Percentiles rank a stretch among this genome's conserved stretches.
Evolutionary conservation across 2,888 invertebrate species (phyloP).

Genomic region (Drosophila percnosoma): DNA sequence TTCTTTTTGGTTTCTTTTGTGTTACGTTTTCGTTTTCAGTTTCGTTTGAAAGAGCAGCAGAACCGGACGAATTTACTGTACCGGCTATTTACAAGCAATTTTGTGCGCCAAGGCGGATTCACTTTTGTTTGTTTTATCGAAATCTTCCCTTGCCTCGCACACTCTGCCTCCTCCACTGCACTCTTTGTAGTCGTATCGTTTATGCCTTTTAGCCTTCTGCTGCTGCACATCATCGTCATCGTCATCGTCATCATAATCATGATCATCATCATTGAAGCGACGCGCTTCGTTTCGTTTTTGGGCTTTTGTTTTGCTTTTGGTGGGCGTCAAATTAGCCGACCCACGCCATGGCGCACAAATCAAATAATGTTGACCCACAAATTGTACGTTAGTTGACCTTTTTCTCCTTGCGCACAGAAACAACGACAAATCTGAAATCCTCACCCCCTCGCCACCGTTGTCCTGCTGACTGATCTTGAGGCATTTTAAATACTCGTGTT

Average conservation of each 20-base stretch:
- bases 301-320: conserved; percentile 47
- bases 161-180: not conserved
- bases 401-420: conserved; percentile 49
- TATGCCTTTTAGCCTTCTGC: conserved; percentile 25
- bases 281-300: conserved; percentile 44
- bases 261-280: conserved; percentile 26
- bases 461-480: conserved; percentile 22
- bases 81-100: conserved; percentile 68
- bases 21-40: conserved; percentile 70
- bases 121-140: conserved; percentile 72
- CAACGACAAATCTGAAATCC: conserved; percentile 22
- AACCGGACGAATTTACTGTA: conserved; percentile 53
- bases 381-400: conserved; percentile 78
- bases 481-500: conserved; percentile 62
- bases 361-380: conserved; percentile 78
- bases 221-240: conserved; percentile 8
- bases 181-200: conserved; percentile 9
- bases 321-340: conserved; percentile 76
- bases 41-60: conserved; percentile 74
- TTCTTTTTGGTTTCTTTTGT: conserved; percentile 12
- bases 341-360: conserved; percentile 74
- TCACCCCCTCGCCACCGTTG: conserved; percentile 5
- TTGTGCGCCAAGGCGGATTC: conserved; percentile 71
- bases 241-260: conserved; percentile 7
- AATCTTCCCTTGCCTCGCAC: not conserved